Percentiles rank a stretch among this genome's conserved stretches.
Evolutionary conservation across 1,140 invertebrate genomes (phyloP).

Genomic region (Araneus ventricosus): DNA sequence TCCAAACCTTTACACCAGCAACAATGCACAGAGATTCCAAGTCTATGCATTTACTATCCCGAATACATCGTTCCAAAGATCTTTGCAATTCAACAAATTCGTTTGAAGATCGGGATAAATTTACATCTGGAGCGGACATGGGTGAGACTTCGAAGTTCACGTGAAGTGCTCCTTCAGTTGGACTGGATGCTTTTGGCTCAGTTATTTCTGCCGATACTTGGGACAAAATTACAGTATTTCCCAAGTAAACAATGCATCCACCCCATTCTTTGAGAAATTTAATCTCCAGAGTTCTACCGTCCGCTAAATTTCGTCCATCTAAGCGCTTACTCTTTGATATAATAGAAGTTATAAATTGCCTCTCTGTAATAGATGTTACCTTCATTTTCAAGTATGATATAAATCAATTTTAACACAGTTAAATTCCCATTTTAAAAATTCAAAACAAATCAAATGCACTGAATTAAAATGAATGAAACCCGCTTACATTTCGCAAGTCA

Average conservation of each 20-base stretch:
- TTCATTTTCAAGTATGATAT: conserved; percentile 13
- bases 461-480: too few relatives aligned
- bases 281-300: conserved; percentile 75
- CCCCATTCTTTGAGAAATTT: conserved; percentile 76
- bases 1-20: conserved; percentile 87
- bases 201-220: conserved; percentile 93
- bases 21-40: conserved; percentile 96
- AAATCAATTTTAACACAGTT: too few relatives aligned
- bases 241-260: conserved; percentile 75
- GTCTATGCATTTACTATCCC: conserved; percentile 90
- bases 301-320: conserved; percentile 72
- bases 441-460: too few relatives aligned
- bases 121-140: conserved; percentile 90
- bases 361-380: conserved; percentile 59
- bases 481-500: too few relatives aligned
- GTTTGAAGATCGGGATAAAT: conserved; percentile 85
- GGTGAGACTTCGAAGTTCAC: conserved; percentile 93
- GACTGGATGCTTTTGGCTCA: conserved; percentile 89
- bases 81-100: conserved; percentile 89
- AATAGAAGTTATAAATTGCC: conserved; percentile 53
- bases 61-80: conserved; percentile 92
- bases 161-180: conserved; percentile 92
- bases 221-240: conserved; percentile 86
- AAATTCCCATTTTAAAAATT: too few relatives aligned
- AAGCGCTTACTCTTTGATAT: conserved; percentile 66